These are phyloP conservation scores for Cyaniris semiargus DNA, from an alignment of 2,888 invertebrate species.

Conservation along the genomic window DNA sequence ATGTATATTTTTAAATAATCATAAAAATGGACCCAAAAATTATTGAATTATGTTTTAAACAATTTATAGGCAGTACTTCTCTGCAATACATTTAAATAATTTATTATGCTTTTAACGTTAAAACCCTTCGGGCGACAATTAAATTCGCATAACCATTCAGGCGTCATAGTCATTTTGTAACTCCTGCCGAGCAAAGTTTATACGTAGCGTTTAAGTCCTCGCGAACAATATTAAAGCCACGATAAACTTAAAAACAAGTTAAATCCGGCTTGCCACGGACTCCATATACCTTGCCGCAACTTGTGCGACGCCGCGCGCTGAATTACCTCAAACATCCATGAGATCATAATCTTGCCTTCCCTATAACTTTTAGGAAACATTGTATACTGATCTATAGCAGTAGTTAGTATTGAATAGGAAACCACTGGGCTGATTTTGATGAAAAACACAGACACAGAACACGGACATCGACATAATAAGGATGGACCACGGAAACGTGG, in stretches of 20 bases:
- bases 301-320: constrained; percentile 61
- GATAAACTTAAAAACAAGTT: constrained; percentile 79
- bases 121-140: constrained; percentile 33
- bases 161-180: constrained; percentile 47
- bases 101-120: constrained; percentile 32
- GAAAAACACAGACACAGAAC: no score
- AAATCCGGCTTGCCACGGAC: constrained; percentile 70
- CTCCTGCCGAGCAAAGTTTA: constrained; percentile 58
- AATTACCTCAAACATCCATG: constrained; percentile 58
- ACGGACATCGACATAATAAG: no score
- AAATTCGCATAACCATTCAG: constrained; percentile 41
- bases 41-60: neutral
- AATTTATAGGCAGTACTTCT: neutral
- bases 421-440: no score
- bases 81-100: constrained; percentile 5
- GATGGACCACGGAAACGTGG: no score
- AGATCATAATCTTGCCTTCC: constrained; percentile 42
- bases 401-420: no score
- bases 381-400: neutral
- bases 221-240: constrained; percentile 76
- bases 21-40: neutral
- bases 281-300: constrained; percentile 60
- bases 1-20: neutral
- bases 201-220: constrained; percentile 68
- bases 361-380: neutral